Conservation (phyloP, 1,140 invertebrate species). For the Rhynchophorus ferrugineus region DNA sequence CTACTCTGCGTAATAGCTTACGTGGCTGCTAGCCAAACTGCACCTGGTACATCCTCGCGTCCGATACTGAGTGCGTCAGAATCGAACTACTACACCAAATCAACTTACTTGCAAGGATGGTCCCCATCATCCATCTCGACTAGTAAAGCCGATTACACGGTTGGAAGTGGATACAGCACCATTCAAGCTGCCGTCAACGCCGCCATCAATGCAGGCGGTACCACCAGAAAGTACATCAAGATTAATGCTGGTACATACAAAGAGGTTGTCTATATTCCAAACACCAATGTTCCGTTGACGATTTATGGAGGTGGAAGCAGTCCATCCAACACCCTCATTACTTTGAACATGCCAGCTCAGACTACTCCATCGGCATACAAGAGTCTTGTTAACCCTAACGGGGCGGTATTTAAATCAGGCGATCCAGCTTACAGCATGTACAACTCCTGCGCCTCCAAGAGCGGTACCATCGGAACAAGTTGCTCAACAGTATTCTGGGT, state of each 20-base stretch:
- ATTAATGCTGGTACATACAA: slow-evolving; percentile 8
- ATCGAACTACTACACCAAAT: background rate
- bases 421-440: slow-evolving; percentile 13
- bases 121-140: background rate
- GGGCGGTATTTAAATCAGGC: background rate
- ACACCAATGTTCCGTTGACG: slow-evolving; percentile 9
- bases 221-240: slow-evolving; percentile 12
- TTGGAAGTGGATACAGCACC: slow-evolving; percentile 9
- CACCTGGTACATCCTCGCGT: background rate
- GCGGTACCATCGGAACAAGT: slow-evolving; percentile 7
- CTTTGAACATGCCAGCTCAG: slow-evolving; percentile 1
- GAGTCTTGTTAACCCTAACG: slow-evolving; percentile 4
- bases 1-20: background rate
- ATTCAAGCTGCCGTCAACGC: slow-evolving; percentile 18
- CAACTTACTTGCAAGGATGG: slow-evolving; percentile 8
- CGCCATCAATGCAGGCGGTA: slow-evolving; percentile 13
- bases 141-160: slow-evolving; percentile 3
- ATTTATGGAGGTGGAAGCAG: slow-evolving; percentile 11
- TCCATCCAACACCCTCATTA: slow-evolving; percentile 3
- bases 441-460: slow-evolving; percentile 2
- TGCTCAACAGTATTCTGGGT: slow-evolving; percentile 7
- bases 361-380: background rate
- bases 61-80: background rate
- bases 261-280: slow-evolving; percentile 7
- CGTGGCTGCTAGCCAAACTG: background rate